Evolutionary conservation across 2,113 vertebrate genomes (phyloP).

Genomic region (Brienomyrus longianalis): DNA sequence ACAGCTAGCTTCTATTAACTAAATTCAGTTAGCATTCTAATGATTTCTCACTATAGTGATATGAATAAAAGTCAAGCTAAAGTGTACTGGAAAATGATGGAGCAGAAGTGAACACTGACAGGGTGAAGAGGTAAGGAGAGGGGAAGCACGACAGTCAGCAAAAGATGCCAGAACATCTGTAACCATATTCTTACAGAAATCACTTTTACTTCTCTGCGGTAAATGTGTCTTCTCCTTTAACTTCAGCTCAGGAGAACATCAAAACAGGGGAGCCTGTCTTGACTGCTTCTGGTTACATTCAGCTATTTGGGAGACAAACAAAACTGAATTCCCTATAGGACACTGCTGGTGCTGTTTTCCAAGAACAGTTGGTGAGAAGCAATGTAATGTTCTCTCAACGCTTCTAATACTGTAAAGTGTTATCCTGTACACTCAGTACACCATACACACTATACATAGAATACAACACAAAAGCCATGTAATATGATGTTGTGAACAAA

Average conservation of each 20-base stretch:
- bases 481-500: not conserved
- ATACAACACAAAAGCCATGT: not conserved
- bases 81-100: not conserved
- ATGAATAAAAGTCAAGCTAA: not conserved
- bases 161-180: not conserved
- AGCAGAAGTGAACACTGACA: not conserved
- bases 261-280: not conserved
- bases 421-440: not conserved
- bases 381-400: not conserved
- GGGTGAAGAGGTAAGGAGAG: not conserved
- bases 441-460: not conserved
- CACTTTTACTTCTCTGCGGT: not conserved
- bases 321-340: not conserved
- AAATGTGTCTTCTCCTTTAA: not conserved
- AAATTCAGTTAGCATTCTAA: not conserved
- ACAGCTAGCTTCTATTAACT: not conserved
- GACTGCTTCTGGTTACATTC: not conserved
- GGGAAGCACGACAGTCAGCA: not conserved
- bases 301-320: not conserved
- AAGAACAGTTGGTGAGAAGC: not conserved
- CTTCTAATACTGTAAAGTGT: not conserved
- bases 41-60: not conserved
- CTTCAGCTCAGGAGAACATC: not conserved
- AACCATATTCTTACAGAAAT: not conserved
- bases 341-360: not conserved